Base-by-base conservation (phyloP, 2,797 vertebrate species). In the Sphenopsis melanotis region DNA sequence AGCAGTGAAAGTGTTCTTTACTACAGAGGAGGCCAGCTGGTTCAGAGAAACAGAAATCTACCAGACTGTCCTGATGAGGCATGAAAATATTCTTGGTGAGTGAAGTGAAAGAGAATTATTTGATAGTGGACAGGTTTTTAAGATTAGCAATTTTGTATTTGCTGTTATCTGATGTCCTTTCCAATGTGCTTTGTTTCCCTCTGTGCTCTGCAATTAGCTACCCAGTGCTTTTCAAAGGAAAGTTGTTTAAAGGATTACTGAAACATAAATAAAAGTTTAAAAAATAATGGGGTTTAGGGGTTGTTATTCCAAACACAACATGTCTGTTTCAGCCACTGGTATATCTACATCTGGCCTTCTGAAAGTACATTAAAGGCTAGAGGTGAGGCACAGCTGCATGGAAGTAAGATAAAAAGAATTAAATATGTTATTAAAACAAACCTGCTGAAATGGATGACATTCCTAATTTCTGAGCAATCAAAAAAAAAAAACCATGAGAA, bases 11-110 rank as follows among this genome's bases (percentile, higher is more conserved):
- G 99, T 99, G 26, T 99, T 99, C 97, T 99, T 99, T 97, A 99
- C 99, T 95, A 99, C 98, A 0, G 99, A 99, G 94, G 99, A 99
- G 94, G 99, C 99, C 96, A 99, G 99, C 98, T 99, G 99, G 99
- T 99, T 99, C 98, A 97, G 99, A 95, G 99, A 99, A 97, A 99
- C 99, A 3, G 99, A 99, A 96, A 99, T 99, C 93, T 99, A 99
- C 94, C 99, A 99, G 98, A 99, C 99, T 6, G 99, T 99, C 94
- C 97, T 99, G 81, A 99, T 99, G 99, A 99, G 99, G 91, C 99
- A 99, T 63, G 99, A 99, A 95, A 99, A 99, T 95, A 99, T 99
- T 87, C 97, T 99, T 21, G 99, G 99, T 99, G 96, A 98, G 94
- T 91, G 74, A 71, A 64, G 68, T 21, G 21, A 41, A 61, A 81